A percentile compares a stretch with the other conserved stretches of the same genome.
Conservation (phyloP, 53 echinoderm and acorn worm genomes). For the Crossaster papposus region DNA sequence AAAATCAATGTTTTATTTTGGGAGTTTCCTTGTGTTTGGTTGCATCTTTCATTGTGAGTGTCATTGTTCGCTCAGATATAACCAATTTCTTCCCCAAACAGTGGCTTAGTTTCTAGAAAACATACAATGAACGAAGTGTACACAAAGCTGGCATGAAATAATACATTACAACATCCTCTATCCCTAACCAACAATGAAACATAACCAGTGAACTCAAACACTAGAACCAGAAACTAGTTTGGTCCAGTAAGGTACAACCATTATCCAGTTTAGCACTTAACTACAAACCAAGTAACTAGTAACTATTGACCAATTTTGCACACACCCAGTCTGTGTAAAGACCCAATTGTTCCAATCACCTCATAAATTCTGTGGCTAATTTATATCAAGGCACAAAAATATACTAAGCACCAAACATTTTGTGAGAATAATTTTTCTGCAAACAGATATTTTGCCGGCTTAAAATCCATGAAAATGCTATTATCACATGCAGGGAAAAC, state of each 20-base stretch:
- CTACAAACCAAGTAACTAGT: conserved; percentile 11
- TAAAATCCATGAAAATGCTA: background rate
- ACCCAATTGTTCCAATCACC: background rate
- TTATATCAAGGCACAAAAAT: conserved; percentile 60
- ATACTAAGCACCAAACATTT: conserved; percentile 62
- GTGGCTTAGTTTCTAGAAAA: background rate
- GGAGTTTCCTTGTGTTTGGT: too few relatives aligned
- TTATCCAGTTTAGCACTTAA: background rate
- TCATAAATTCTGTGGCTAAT: conserved; percentile 63
- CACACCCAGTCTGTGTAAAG: background rate
- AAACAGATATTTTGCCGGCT: conserved; percentile 1
- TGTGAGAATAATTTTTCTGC: conserved; percentile 34
- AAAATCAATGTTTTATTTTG: too few relatives aligned
- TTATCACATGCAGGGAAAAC: background rate
- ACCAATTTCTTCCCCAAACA: background rate
- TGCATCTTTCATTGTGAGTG: too few relatives aligned
- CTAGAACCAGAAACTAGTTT: background rate
- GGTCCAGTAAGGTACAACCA: background rate
- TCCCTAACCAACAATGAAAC: background rate
- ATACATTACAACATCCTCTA: background rate
- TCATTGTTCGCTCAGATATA: too few relatives aligned
- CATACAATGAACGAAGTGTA: background rate
- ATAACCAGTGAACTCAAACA: background rate
- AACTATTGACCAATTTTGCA: conserved; percentile 10
- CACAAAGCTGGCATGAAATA: background rate